Evolutionary conservation across 2,797 vertebrate genomes (phyloP).

Genomic region (Synanceia verrucosa): DNA sequence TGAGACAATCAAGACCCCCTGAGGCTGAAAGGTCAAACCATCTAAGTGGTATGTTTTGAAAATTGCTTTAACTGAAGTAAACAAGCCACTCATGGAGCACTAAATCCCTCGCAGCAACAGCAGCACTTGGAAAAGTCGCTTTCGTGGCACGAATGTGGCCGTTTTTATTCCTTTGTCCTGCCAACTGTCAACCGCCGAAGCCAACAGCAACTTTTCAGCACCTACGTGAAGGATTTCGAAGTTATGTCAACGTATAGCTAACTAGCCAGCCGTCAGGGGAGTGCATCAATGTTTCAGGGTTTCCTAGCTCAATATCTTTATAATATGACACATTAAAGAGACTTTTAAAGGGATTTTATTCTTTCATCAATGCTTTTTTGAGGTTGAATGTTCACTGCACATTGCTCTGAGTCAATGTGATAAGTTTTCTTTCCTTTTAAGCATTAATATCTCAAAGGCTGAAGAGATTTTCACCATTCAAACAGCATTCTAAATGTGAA

Average conservation of each 20-base stretch:
- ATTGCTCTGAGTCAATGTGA: not conserved
- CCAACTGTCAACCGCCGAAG: not conserved
- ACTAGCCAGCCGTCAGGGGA: slow-evolving; percentile 1
- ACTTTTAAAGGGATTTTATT: not conserved
- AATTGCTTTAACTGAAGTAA: slow-evolving; percentile 42
- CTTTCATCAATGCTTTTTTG: not conserved
- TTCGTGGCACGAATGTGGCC: slow-evolving; percentile 60
- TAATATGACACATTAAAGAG: not conserved
- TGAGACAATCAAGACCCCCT: slow-evolving; percentile 24
- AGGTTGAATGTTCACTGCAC: not conserved
- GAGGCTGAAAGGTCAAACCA: slow-evolving; percentile 38
- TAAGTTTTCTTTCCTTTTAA: not conserved
- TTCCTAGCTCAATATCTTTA: not conserved
- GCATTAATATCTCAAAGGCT: not conserved
- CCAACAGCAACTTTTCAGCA: slow-evolving; percentile 34
- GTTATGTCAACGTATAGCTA: not conserved
- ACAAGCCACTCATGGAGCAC: slow-evolving; percentile 32
- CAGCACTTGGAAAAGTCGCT: slow-evolving; percentile 8
- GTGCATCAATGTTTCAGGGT: not conserved
- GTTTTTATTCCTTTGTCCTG: slow-evolving; percentile 36
- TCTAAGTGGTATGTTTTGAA: slow-evolving; percentile 34
- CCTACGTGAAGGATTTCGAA: not conserved
- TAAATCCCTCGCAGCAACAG: slow-evolving; percentile 14
- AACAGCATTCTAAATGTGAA: not conserved
- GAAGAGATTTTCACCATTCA: not conserved